These are phyloP conservation scores for Anas acuta DNA, from an alignment of 2,797 vertebrate genomes.

Conservation along the genomic window DNA sequence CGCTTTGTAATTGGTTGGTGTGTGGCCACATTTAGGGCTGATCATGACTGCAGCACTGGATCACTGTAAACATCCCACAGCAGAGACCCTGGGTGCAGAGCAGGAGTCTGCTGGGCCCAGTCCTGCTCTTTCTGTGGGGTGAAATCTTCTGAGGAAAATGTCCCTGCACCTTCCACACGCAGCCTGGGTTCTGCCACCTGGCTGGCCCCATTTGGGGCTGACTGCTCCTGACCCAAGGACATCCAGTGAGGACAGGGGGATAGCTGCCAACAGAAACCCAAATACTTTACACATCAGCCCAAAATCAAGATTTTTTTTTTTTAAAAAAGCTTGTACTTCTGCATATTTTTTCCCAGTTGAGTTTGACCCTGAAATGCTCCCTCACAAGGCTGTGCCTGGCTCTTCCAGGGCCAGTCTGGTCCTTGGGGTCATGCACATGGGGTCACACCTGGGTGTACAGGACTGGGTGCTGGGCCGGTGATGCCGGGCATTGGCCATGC, in stretches of 20 bases:
- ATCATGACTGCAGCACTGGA: fast-evolving
- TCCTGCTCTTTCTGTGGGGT: not conserved
- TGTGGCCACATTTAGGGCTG: fast-evolving
- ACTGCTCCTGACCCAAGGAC: not conserved
- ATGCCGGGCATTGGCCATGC: fast-evolving
- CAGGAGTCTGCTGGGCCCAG: not conserved
- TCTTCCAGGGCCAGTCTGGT: too few species aligned
- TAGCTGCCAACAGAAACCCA: not conserved
- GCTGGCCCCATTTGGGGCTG: not conserved
- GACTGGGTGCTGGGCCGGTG: fast-evolving
- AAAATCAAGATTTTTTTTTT: not conserved
- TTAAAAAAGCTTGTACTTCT: not conserved
- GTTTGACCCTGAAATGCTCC: not conserved
- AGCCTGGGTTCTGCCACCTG: not conserved
- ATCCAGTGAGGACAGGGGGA: not conserved
- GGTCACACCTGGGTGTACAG: too few species aligned
- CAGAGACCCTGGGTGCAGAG: fast-evolving
- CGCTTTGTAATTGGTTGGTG: fast-evolving
- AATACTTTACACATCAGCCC: not conserved
- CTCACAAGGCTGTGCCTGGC: not conserved
- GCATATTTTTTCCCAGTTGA: not conserved
- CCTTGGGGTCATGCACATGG: fast-evolving
- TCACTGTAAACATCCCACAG: fast-evolving
- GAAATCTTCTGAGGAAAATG: not conserved
- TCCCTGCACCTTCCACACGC: not conserved